These are phyloP conservation scores for Drosophila parvula DNA, from an alignment of 1,140 invertebrate species.

Conservation along the genomic window DNA sequence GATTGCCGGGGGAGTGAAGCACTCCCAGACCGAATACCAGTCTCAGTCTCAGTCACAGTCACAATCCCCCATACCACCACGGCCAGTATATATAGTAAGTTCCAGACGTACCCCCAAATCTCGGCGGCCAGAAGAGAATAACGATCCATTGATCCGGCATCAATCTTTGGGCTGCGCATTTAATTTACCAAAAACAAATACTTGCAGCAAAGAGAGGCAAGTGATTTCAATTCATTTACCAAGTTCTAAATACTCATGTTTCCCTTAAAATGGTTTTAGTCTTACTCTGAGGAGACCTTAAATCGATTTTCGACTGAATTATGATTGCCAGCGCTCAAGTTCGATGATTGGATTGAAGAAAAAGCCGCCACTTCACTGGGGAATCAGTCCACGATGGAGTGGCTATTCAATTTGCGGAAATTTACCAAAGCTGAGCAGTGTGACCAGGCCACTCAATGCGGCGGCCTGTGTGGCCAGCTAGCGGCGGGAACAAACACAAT, in stretches of 20 bases:
- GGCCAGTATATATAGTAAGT: neutral
- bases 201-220: neutral
- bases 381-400: too few species aligned
- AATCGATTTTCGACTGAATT: too few species aligned
- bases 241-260: too few species aligned
- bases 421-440: slow-evolving; percentile 4
- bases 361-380: neutral
- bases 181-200: neutral
- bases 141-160: slow-evolving; percentile 16
- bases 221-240: too few species aligned
- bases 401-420: slow-evolving; percentile 19
- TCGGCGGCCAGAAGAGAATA: neutral
- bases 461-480: slow-evolving; percentile 15
- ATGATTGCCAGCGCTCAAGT: too few species aligned
- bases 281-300: too few species aligned
- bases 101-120: neutral
- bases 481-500: slow-evolving; percentile 27
- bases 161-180: slow-evolving; percentile 1
- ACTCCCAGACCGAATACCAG: neutral
- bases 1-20: slow-evolving; percentile 4
- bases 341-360: neutral
- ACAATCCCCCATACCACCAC: too few species aligned
- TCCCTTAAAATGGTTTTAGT: too few species aligned
- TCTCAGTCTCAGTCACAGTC: neutral
- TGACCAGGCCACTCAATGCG: slow-evolving; percentile 28